Conservation (phyloP, 2,888 invertebrate genomes). For the Nemapogon koenigi region DNA sequence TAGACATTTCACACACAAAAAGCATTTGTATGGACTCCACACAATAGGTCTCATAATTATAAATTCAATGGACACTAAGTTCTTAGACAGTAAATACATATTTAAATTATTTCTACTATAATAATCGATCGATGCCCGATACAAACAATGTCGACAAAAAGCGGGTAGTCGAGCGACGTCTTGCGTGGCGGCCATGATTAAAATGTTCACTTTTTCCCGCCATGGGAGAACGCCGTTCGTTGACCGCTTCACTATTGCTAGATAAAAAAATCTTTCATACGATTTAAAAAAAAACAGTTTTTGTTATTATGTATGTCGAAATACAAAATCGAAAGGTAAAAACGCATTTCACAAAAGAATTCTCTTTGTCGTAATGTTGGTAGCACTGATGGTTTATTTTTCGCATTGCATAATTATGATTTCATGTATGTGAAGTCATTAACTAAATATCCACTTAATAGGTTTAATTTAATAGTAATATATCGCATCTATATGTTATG, state of each 20-base stretch:
- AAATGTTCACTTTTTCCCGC: conserved; percentile 7
- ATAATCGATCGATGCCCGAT: conserved; percentile 2
- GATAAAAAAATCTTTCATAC: background rate
- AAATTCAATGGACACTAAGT: conserved; percentile 3
- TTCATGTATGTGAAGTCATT: no score
- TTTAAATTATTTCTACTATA: conserved; percentile 4
- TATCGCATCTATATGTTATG: no score
- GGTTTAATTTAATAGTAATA: no score
- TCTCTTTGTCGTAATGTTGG: no score
- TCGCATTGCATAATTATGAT: no score
- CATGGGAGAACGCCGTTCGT: conserved; percentile 6
- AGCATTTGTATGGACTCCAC: no score
- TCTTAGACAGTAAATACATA: conserved; percentile 4
- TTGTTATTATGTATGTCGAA: background rate
- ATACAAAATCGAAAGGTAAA: no score
- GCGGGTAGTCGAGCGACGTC: background rate
- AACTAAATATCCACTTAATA: no score
- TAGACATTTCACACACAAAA: no score
- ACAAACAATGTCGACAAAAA: conserved; percentile 5
- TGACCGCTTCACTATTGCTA: background rate
- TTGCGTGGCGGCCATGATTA: conserved; percentile 1
- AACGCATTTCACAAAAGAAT: no score
- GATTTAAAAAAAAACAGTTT: background rate
- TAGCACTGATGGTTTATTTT: no score
- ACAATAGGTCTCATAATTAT: conserved; percentile 6